Evolutionary conservation across 35 echinoderm and acorn worm species (phyloP).

Genomic region (Heliocidaris tuberculata): DNA sequence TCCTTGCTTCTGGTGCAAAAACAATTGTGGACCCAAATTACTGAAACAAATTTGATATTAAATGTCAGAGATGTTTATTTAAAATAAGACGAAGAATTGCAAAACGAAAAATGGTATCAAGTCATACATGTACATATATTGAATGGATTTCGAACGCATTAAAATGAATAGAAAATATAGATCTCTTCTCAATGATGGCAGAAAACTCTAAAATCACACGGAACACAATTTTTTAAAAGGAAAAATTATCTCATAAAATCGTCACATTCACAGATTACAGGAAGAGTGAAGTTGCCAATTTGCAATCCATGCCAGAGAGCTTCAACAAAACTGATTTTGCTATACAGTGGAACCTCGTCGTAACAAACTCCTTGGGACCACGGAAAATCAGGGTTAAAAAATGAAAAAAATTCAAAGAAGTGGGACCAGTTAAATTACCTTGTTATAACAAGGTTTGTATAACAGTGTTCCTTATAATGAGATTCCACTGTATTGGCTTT

Average conservation of each 20-base stretch:
- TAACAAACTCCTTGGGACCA: too few relatives aligned
- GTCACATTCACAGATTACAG: neutral
- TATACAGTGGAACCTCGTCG: too few relatives aligned
- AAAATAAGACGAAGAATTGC: neutral
- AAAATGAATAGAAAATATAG: constrained; percentile 19
- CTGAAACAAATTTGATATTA: neutral
- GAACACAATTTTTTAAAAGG: too few relatives aligned
- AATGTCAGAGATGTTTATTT: neutral
- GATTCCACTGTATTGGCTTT: too few relatives aligned
- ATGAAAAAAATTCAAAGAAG: too few relatives aligned
- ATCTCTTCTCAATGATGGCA: neutral
- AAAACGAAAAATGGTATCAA: neutral
- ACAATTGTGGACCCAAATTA: neutral
- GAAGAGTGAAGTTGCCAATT: neutral
- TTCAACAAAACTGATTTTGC: too few relatives aligned
- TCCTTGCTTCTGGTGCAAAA: neutral
- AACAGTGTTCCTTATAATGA: too few relatives aligned
- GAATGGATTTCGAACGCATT: neutral
- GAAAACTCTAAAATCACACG: neutral
- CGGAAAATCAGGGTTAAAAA: too few relatives aligned
- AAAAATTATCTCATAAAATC: neutral
- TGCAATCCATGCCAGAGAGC: neutral
- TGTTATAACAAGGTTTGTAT: too few relatives aligned
- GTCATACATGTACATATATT: neutral
- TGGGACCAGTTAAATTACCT: too few relatives aligned